Evolutionary conservation across 2,888 invertebrate species (phyloP), one percentile per base, ranked within the genome.

Genomic region (Diabrotica balteata): DNA sequence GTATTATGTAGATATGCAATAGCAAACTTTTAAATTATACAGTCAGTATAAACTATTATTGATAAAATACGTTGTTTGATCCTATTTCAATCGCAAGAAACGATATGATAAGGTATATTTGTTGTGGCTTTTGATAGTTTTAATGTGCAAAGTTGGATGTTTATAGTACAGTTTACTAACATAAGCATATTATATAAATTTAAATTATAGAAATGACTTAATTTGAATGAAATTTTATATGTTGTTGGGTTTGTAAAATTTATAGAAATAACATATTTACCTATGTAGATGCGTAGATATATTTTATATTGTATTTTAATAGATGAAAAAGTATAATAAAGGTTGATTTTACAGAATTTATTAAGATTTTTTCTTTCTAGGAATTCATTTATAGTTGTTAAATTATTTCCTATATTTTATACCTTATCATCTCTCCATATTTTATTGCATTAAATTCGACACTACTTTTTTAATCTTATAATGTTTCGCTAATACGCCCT

Each of bases 171-270:
- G 63, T 63, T 63, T 67, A 63, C 59, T 55, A 32, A 46, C 47
- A 53, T 60, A 66, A 60, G 32, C 44, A 63, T 54, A 59, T 53
- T 58, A 52, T 43, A 58, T 57, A 44, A 32, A 49, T 32, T 59
- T 59, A 59, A 53, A 52, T 52, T 66, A 61, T 59, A 63, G 58
- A 59, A 58, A 62, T 44, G 54, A 47, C 66, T 63, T 69, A 70
- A 67, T 72, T 70, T 70, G 64, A 68, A 51, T 70, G 66, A 70
- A 72, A 61, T 62, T 77, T 77, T 78, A 76, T 73, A 75, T 76
- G 75, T 77, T 72, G 76, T 77, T 78, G 73, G 73, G 76, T 75
- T 77, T 76, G 72, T 72, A 74, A 74, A 73, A 73, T 73, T 76
- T 72, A 75, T 77, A 76, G 74, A 75, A 70, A 72, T 70, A 32